Evolutionary conservation across 2,113 vertebrate genomes (phyloP), one percentile per base, ranked within the genome.

Genomic region (Ranitomeya imitator): DNA sequence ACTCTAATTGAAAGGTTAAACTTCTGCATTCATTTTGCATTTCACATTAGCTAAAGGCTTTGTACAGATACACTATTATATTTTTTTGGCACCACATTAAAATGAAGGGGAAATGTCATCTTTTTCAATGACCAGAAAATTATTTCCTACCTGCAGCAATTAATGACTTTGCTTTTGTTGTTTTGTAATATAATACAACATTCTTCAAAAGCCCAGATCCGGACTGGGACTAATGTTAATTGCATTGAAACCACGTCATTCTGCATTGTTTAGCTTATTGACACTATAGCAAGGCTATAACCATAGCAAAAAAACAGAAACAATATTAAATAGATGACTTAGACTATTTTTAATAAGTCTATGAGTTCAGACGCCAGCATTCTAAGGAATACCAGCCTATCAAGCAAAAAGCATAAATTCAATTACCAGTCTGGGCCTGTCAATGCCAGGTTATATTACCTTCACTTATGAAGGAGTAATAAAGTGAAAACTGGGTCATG

Each of bases 401-500:
- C 31, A 45, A 45, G 15, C 15, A 74, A 37, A 74, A 45, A 74
- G 71, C 71, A 74, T 74, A 45, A 74, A 74, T 74, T 74, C 31
- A 74, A 74, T 74, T 74, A 74, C 69, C 23, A 71, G 26, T 74
- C 71, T 74, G 26, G 16, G 31, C 31, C 31, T 74, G 31, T 26
- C 31, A 18, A 74, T 45, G 31, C 15, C 26, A 74, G 6, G 71
- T 74, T 74, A 74, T 74, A 45, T 74, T 74, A 74, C 31, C 31
- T 74, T 74, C 31, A 37, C 31, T 74, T 74, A n/a, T 73, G 31
- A 74, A 45, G 6, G 26, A 74, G 26, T 31, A 74, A 74, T 74
- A 74, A 74, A 74, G 71, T 45, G 31, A 74, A 74, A 74, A 74
- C 7, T 74, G 71, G 31, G 71, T 74, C 71, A 45, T 74, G 71